Percentiles rank a stretch among this genome's conserved stretches.
These are phyloP conservation scores for Corythornis madagascariensis DNA, from an alignment of 2,113 vertebrate genomes.

Conservation along the genomic window DNA sequence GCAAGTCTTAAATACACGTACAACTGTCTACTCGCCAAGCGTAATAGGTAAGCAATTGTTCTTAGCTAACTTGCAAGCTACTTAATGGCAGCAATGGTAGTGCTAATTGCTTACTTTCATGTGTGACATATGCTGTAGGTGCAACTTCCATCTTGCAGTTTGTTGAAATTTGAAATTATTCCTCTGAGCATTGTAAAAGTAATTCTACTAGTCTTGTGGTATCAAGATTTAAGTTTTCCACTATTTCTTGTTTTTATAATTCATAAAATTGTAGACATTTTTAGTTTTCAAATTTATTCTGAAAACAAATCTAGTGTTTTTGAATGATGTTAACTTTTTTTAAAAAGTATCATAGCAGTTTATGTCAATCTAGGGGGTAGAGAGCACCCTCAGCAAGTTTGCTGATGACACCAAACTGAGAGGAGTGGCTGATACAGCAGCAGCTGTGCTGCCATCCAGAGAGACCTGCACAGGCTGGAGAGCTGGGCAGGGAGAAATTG, in stretches of 20 bases:
- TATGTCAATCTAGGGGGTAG: background rate
- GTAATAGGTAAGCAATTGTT: constrained; percentile 4
- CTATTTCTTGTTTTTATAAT: background rate
- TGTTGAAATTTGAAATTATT: background rate
- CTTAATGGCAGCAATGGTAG: background rate
- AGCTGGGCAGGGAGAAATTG: no score
- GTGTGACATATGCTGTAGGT: background rate
- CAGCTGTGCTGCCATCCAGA: no score
- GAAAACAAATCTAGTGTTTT: background rate
- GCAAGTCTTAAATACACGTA: background rate
- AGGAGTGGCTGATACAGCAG: no score
- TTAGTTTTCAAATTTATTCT: background rate
- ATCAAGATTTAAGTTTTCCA: background rate
- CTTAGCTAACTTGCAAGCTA: background rate
- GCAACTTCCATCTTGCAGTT: background rate
- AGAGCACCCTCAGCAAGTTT: no score
- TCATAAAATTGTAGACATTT: background rate
- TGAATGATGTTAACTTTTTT: background rate
- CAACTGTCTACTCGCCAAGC: background rate
- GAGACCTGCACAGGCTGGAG: no score
- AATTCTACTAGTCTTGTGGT: background rate
- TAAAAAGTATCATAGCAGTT: background rate
- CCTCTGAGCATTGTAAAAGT: background rate
- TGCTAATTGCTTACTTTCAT: background rate
- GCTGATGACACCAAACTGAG: no score